A percentile compares a stretch with the other conserved stretches of the same genome.
These are phyloP conservation scores for Heterochromis multidens DNA, from an alignment of 2,113 vertebrate species.

Conservation along the genomic window DNA sequence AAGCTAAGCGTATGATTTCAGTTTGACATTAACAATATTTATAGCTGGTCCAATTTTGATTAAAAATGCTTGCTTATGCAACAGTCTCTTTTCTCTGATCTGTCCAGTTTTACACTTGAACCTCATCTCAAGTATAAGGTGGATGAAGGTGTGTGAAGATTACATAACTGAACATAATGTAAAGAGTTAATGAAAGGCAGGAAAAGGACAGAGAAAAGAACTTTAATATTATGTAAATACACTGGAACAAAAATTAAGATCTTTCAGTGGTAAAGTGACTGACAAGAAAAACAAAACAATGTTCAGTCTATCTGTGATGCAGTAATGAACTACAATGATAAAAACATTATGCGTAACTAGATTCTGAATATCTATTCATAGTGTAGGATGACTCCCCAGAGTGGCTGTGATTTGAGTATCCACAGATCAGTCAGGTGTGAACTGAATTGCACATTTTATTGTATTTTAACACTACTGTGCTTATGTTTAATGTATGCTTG, in stretches of 20 bases:
- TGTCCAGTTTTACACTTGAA: background rate
- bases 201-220: background rate
- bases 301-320: background rate
- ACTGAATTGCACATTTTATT: conserved; percentile 15
- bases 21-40: background rate
- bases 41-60: background rate
- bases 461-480: background rate
- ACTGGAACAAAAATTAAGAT: background rate
- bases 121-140: background rate
- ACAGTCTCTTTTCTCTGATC: background rate
- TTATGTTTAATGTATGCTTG: background rate
- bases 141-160: background rate
- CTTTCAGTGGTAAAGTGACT: background rate
- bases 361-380: background rate
- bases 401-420: background rate
- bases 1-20: background rate
- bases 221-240: background rate
- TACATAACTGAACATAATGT: background rate
- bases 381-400: background rate
- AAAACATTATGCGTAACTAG: background rate
- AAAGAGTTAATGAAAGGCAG: background rate
- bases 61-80: background rate
- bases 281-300: background rate
- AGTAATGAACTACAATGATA: background rate
- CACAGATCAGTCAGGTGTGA: conserved; percentile 7